Percentiles rank a stretch among this genome's conserved stretches.
These are phyloP conservation scores for Lichenostomus cassidix DNA, from an alignment of 2,113 vertebrate genomes.

Conservation along the genomic window DNA sequence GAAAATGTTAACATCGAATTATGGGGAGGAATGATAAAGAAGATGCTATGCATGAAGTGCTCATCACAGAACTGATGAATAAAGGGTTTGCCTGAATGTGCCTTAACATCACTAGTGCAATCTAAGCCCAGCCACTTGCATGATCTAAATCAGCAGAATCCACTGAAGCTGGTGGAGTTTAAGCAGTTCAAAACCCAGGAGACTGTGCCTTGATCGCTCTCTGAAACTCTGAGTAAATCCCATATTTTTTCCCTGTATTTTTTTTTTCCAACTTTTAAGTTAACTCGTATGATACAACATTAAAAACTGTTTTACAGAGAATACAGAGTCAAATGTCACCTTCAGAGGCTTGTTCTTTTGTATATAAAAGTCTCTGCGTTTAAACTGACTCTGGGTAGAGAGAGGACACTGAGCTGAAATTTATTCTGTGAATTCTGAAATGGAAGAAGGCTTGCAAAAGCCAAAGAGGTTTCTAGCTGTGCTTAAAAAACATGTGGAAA, in stretches of 20 bases:
- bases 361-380: not conserved
- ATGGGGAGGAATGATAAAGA: slow-evolving; percentile 65
- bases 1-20: slow-evolving; percentile 62
- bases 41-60: slow-evolving; percentile 11
- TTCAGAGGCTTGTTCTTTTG: not conserved
- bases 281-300: not conserved
- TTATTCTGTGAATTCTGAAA: not conserved
- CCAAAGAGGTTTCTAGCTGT: not conserved
- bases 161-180: not conserved
- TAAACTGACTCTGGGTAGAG: not conserved
- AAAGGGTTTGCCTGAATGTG: slow-evolving; percentile 56
- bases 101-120: slow-evolving; percentile 28
- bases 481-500: not conserved
- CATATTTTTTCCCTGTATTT: not conserved
- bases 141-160: slow-evolving; percentile 45
- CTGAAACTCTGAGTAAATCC: not conserved
- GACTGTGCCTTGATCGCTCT: not conserved
- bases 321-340: not conserved
- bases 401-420: not conserved
- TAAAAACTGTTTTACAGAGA: not conserved
- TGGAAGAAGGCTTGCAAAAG: not conserved
- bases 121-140: slow-evolving; percentile 3
- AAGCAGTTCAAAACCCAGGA: not conserved
- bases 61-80: slow-evolving; percentile 65
- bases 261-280: not conserved